Conservation (phyloP, 30 jellyfish, hydroid and myxozoan genomes). For the Turritopsis rubra region DNA sequence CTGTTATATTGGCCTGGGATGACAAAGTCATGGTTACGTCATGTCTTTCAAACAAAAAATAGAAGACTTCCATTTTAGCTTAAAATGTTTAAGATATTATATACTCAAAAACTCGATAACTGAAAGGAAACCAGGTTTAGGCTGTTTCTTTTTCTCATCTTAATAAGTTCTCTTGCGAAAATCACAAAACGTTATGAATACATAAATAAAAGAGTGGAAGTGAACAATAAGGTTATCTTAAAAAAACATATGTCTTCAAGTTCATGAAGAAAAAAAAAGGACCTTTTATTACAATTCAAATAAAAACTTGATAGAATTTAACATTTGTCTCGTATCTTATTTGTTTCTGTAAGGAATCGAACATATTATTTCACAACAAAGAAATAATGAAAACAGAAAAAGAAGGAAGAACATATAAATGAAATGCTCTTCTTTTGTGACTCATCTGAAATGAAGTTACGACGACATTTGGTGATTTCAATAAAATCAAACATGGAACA, state of each 20-base stretch:
- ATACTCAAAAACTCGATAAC: neutral
- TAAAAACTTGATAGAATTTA: neutral
- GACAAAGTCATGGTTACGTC: too few species aligned
- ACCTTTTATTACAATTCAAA: neutral
- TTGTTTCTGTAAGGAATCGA: neutral
- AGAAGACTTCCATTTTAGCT: too few species aligned
- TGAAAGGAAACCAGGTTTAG: neutral
- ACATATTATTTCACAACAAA: neutral
- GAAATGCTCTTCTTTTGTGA: neutral
- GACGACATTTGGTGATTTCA: neutral
- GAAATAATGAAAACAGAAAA: neutral
- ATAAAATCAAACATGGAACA: neutral
- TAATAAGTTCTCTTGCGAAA: neutral
- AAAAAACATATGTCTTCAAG: neutral
- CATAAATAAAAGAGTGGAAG: neutral
- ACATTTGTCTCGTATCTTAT: neutral
- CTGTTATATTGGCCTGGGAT: too few species aligned
- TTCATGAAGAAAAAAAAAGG: neutral
- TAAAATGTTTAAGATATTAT: too few species aligned
- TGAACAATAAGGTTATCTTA: neutral
- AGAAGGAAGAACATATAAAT: neutral
- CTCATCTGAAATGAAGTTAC: neutral
- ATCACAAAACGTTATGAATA: neutral
- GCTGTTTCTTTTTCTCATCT: neutral
- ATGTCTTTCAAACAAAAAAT: too few species aligned